phyloP scores from a whole-genome alignment of 2,888 invertebrate species.

The Chironomus riparius region DNA sequence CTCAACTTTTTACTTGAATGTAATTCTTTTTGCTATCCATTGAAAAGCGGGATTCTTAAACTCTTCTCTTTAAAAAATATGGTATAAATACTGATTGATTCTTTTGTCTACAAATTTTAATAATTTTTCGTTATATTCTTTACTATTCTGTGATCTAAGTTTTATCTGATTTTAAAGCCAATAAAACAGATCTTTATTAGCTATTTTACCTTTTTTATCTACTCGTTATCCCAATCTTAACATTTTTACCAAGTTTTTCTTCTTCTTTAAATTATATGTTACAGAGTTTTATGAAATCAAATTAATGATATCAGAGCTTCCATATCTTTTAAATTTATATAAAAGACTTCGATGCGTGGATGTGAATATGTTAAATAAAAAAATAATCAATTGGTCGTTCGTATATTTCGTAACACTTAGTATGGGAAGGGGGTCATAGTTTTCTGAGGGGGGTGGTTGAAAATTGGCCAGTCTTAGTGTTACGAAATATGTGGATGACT shows the following conservation, averaged over 20 bases:
- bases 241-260: neutral
- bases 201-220: constrained; percentile 15
- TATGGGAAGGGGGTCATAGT: no score
- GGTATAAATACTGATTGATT: neutral
- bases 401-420: no score
- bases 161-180: constrained; percentile 16
- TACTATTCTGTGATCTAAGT: neutral
- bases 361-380: neutral
- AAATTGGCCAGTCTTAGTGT: no score
- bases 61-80: no score
- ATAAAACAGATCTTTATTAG: constrained; percentile 23
- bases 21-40: no score
- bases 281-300: neutral
- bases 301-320: neutral
- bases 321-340: neutral
- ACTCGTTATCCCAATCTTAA: constrained; percentile 10
- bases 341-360: constrained; percentile 6
- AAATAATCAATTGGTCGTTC: neutral
- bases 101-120: no score
- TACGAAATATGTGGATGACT: no score
- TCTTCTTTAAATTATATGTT: neutral
- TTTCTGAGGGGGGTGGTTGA: no score
- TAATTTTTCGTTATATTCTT: no score
- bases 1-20: no score
- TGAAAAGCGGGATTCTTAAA: no score